Conservation (phyloP, 2,113 vertebrate species). For the Pontoporia blainvillei region DNA sequence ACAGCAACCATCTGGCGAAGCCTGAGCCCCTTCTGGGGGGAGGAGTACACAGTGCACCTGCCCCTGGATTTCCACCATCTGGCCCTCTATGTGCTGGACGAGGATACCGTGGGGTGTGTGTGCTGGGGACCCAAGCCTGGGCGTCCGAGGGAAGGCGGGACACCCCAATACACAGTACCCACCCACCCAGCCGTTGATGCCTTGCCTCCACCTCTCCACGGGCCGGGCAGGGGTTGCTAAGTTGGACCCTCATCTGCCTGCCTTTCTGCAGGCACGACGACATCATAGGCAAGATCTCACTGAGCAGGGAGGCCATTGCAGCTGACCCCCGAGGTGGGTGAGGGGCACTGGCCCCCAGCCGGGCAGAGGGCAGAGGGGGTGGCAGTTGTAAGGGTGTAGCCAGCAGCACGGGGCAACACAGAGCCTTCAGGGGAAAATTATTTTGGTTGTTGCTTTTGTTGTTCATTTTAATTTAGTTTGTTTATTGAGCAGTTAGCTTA, state of each 20-base stretch:
- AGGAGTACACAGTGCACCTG: slow-evolving; percentile 91
- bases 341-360: rapidly evolving
- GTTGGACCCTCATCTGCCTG: not conserved
- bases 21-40: slow-evolving; percentile 94
- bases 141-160: not conserved
- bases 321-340: slow-evolving; percentile 86
- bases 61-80: slow-evolving; percentile 88
- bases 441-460: not conserved
- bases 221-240: rapidly evolving
- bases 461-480: not conserved
- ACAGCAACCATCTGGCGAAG: slow-evolving; percentile 92
- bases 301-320: slow-evolving; percentile 87
- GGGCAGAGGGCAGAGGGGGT: rapidly evolving
- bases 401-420: rapidly evolving
- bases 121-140: not conserved
- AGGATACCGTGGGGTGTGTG: slow-evolving; percentile 80
- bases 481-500: not conserved
- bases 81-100: slow-evolving; percentile 91
- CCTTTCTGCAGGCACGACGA: slow-evolving; percentile 86
- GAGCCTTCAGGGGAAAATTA: not conserved
- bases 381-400: not conserved
- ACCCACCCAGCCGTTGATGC: not conserved
- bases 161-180: rapidly evolving
- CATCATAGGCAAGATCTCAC: slow-evolving; percentile 90
- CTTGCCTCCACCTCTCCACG: rapidly evolving